Conservation (phyloP, 2,888 invertebrate species). For the Trissolcus brochymenae region DNA sequence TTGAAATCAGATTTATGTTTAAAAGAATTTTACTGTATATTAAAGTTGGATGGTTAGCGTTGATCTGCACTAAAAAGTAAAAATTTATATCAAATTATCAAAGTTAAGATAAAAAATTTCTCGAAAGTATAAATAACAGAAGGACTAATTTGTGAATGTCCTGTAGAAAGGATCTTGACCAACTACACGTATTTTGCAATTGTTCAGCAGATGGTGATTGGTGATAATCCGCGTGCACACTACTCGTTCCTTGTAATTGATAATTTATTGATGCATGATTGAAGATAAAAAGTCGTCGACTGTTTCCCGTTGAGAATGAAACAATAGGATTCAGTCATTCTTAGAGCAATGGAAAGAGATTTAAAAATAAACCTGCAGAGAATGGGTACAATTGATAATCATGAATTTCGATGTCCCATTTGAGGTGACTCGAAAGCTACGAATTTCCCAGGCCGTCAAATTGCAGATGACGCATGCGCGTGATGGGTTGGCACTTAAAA, state of each 20-base stretch:
- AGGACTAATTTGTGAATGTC: constrained; percentile 24
- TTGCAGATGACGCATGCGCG: constrained; percentile 46
- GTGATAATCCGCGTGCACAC: constrained; percentile 33
- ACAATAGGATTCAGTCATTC: constrained; percentile 26
- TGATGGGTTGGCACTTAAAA: constrained; percentile 33
- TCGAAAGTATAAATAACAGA: not conserved
- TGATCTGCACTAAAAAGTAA: not conserved
- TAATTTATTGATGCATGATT: constrained; percentile 49
- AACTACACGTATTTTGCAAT: constrained; percentile 38
- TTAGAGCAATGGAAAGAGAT: constrained; percentile 8
- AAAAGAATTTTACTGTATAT: too few relatives aligned
- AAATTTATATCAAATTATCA: too few relatives aligned
- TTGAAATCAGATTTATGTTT: too few relatives aligned
- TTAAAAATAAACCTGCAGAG: constrained; percentile 12
- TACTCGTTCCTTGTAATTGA: constrained; percentile 38
- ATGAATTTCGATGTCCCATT: not conserved
- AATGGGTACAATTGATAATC: not conserved
- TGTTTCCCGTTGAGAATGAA: constrained; percentile 18
- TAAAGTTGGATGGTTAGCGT: too few relatives aligned
- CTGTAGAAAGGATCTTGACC: constrained; percentile 40
- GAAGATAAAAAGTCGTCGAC: constrained; percentile 33
- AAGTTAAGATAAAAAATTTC: too few relatives aligned
- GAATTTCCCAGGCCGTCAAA: constrained; percentile 8
- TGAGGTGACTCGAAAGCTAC: constrained; percentile 8
- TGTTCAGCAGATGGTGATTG: constrained; percentile 20